Evolutionary conservation across 1,140 invertebrate genomes (phyloP), one percentile per base, ranked within the genome.

Genomic region (Pogonomyrmex californicus): DNA sequence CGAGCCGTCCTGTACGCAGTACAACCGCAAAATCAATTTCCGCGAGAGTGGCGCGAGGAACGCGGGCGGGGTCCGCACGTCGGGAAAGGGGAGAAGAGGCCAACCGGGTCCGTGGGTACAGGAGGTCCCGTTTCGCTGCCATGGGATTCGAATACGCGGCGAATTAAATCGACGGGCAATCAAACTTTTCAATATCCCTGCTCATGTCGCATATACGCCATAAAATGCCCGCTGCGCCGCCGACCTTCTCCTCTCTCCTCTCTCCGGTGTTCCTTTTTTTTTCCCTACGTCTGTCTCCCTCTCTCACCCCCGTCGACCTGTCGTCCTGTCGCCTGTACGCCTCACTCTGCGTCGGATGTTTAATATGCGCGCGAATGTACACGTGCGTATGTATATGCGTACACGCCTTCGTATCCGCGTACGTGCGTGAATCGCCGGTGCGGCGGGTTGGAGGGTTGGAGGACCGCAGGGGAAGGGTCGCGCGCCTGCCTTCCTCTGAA

Each of bases 101-200:
- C 63, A 44, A n/a, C 41, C 63, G 62, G 58, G 56, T 58, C 66
- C 30, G 54, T 51, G 75, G 23, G 63, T 60, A 38, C 76, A 41
- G 51, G 68, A 51, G 65, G 47, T 68, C 85, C 60, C 63, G 60
- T 85, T 79, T 87, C 79, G 63, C 38, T 88, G 38, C 63, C 63
- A 54, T 56, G 54, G 47, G 51, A 47, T 87, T 77, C 54, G 70
- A 75, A 87, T 88, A 82, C 75, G 79, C 70, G 86, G 73, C 51
- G 63, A 86, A 91, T 91, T 90, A 91, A 91, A 91, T 17, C 56
- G 65, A 30, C 86, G 82, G 65, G 90, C 90, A 91, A 91, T 90
- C 88, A 90, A 91, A 89, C 86, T 91, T 91, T 91, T 89, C 89
- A 87, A 90, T 90, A 89, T 89, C 71, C 85, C 65, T 81, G 86